Conservation (phyloP, 1,140 invertebrate species). For the Hypsibius dujardini region DNA sequence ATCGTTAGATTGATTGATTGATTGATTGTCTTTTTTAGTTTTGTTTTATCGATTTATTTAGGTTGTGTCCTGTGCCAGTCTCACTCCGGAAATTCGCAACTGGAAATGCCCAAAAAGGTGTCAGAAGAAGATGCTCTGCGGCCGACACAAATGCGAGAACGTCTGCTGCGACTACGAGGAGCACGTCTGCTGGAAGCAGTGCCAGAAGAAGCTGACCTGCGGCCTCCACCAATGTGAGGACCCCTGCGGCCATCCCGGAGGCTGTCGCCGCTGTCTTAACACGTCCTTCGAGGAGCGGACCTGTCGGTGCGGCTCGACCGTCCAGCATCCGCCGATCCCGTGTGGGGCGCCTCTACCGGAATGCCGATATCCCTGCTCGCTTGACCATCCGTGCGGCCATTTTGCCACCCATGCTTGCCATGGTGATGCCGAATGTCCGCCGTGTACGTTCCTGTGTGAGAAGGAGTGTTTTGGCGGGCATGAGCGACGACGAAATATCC, state of each 20-base stretch:
- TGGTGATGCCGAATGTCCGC: slow-evolving; percentile 57
- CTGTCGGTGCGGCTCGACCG: slow-evolving; percentile 69
- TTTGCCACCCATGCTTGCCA: slow-evolving; percentile 58
- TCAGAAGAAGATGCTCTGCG: slow-evolving; percentile 65
- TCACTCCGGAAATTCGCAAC: slow-evolving; percentile 36
- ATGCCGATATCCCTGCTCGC: slow-evolving; percentile 56
- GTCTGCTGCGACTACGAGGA: slow-evolving; percentile 60
- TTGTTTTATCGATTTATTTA: neutral
- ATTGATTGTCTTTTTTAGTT: no score
- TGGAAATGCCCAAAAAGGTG: slow-evolving; percentile 65
- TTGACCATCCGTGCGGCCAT: slow-evolving; percentile 61
- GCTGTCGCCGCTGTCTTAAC: slow-evolving; percentile 61
- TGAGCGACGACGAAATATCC: slow-evolving; percentile 67
- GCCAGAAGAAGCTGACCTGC: slow-evolving; percentile 51
- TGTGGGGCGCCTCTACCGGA: slow-evolving; percentile 67
- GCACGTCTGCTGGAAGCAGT: slow-evolving; percentile 64
- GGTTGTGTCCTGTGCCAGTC: neutral
- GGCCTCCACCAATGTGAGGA: slow-evolving; percentile 69
- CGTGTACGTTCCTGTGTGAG: slow-evolving; percentile 69
- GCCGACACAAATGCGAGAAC: slow-evolving; percentile 58
- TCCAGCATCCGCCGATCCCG: slow-evolving; percentile 68
- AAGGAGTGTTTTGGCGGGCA: slow-evolving; percentile 74
- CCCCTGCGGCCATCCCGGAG: slow-evolving; percentile 60
- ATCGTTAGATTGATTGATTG: no score
- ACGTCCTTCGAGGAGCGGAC: slow-evolving; percentile 67